Evolutionary conservation across 1,140 invertebrate genomes (phyloP).

Genomic region (Drosophila ficusphila): DNA sequence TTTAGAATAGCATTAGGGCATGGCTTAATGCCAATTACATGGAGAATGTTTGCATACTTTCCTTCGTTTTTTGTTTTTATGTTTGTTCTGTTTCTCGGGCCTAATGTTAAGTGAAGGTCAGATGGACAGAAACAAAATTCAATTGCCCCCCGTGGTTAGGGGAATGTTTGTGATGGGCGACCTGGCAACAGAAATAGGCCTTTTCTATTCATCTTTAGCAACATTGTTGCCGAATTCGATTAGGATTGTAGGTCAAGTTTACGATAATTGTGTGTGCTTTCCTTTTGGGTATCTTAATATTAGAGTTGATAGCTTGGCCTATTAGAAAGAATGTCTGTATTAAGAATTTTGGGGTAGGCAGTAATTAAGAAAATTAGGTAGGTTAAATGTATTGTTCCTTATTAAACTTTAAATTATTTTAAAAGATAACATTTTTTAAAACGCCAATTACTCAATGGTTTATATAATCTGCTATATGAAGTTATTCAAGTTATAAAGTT

Average conservation of each 20-base stretch:
- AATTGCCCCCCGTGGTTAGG: slow-evolving; percentile 5
- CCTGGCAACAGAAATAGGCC: not conserved
- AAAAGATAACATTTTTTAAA: no score
- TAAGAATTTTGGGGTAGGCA: no score
- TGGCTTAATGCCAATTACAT: slow-evolving; percentile 58
- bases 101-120: slow-evolving; percentile 67
- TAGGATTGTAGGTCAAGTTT: slow-evolving; percentile 7
- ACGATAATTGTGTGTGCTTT: not conserved
- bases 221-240: not conserved
- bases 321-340: no score
- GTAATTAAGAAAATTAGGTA: no score
- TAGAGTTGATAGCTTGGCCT: no score
- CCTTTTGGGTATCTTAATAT: no score
- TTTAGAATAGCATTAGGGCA: slow-evolving; percentile 52
- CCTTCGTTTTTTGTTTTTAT: slow-evolving; percentile 27
- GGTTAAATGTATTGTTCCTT: no score
- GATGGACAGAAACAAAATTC: slow-evolving; percentile 25
- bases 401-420: no score
- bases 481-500: no score
- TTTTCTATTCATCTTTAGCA: not conserved
- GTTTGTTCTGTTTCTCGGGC: slow-evolving; percentile 25
- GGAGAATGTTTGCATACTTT: slow-evolving; percentile 60
- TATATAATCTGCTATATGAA: no score
- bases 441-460: no score
- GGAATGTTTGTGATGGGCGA: slow-evolving; percentile 44